These are phyloP conservation scores for Pavo muticus DNA, from an alignment of 2,113 vertebrate genomes.

Conservation along the genomic window DNA sequence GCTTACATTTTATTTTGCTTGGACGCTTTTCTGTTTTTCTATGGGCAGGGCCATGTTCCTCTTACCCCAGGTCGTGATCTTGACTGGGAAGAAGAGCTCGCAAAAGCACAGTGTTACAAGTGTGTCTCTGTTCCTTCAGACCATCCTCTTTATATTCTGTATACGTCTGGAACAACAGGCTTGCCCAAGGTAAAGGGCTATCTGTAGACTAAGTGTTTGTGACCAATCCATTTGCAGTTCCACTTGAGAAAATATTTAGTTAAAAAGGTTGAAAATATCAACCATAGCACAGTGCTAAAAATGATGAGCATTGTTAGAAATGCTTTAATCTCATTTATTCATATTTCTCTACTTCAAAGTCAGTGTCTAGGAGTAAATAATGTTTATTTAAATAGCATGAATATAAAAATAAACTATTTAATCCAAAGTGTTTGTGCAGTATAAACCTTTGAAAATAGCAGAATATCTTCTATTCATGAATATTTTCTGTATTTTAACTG, in stretches of 20 bases:
- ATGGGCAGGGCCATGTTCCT: conserved; percentile 81
- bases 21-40: neutral
- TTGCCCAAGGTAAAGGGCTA: conserved; percentile 88
- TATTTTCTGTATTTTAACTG: neutral
- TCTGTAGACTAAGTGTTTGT: neutral
- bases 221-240: neutral
- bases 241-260: conserved; percentile 8
- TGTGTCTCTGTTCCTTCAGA: conserved; percentile 88
- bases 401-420: neutral
- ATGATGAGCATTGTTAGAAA: neutral
- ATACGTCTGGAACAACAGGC: conserved; percentile 96
- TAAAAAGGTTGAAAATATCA: conserved; percentile 2
- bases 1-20: neutral
- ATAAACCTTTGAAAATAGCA: neutral
- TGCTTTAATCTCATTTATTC: neutral
- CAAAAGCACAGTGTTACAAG: conserved; percentile 81
- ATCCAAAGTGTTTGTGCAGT: neutral
- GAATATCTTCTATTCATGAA: neutral
- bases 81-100: conserved; percentile 94
- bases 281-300: neutral
- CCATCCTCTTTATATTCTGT: conserved; percentile 94
- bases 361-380: neutral
- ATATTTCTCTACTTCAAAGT: neutral
- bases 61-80: conserved; percentile 80
- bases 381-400: neutral